A percentile compares a stretch with the other conserved stretches of the same genome.
These are phyloP conservation scores for Saimiri boliviensis DNA, from an alignment of 2,113 vertebrate species.

Conservation along the genomic window DNA sequence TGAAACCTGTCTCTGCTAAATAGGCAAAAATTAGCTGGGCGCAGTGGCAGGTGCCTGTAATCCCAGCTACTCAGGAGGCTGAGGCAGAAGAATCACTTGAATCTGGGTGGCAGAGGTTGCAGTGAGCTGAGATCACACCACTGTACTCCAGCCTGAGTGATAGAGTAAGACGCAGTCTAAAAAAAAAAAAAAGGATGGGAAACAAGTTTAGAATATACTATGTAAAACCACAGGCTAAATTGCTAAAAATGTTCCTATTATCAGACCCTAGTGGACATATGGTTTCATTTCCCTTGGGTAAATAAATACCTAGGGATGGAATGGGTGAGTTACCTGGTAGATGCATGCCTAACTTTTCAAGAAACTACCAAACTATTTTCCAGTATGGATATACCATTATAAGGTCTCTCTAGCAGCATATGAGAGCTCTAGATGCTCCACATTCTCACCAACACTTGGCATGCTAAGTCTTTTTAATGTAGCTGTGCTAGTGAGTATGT, in stretches of 20 bases:
- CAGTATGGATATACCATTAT: not conserved
- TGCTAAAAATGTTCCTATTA: not conserved
- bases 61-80: too few relatives aligned
- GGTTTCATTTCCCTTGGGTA: not conserved
- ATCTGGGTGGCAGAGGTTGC: too few relatives aligned
- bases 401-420: not conserved
- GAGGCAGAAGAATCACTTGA: too few relatives aligned
- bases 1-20: too few relatives aligned
- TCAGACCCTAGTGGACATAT: not conserved
- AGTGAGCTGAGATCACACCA: too few relatives aligned
- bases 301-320: not conserved
- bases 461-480: not conserved
- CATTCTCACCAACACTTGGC: not conserved
- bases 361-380: not conserved
- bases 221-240: not conserved
- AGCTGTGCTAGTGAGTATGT: not conserved
- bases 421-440: not conserved
- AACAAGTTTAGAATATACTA: too few relatives aligned
- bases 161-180: too few relatives aligned
- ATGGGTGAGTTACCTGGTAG: not conserved
- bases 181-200: not conserved
- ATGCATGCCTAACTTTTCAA: not conserved
- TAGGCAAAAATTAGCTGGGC: too few relatives aligned
- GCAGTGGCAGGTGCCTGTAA: too few relatives aligned
- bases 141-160: too few relatives aligned